Evolutionary conservation across 2,113 vertebrate genomes (phyloP).

Genomic region (Silurus asotus): DNA sequence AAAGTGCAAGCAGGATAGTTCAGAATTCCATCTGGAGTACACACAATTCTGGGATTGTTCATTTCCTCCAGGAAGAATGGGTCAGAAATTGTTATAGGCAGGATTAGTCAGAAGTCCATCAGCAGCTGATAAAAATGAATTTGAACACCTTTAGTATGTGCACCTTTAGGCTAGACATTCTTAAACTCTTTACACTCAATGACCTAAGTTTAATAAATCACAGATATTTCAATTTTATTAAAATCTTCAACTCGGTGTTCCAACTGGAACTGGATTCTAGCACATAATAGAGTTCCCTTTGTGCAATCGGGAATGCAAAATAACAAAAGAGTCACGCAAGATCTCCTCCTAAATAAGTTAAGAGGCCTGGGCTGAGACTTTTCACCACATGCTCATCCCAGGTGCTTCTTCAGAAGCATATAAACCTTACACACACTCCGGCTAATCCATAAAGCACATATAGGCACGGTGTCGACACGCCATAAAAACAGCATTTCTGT

Average conservation of each 20-base stretch:
- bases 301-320: neutral
- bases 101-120: neutral
- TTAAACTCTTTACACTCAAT: neutral
- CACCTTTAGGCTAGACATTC: neutral
- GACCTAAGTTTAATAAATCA: neutral
- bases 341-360: conserved; percentile 21
- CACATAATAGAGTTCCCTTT: neutral
- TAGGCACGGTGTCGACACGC: conserved; percentile 1
- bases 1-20: neutral
- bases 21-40: neutral
- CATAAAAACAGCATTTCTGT: neutral
- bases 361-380: neutral
- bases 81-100: neutral
- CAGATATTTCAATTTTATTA: neutral
- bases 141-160: neutral
- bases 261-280: neutral
- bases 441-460: neutral
- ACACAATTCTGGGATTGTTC: neutral
- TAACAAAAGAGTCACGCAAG: neutral
- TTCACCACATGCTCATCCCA: conserved; percentile 19
- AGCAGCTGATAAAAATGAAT: neutral
- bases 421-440: conserved; percentile 11
- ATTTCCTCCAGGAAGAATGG: too few relatives aligned
- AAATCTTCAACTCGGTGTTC: neutral
- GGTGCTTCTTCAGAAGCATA: neutral